These are phyloP conservation scores for Morpho helenor DNA, from an alignment of 2,888 invertebrate genomes.

Conservation along the genomic window DNA sequence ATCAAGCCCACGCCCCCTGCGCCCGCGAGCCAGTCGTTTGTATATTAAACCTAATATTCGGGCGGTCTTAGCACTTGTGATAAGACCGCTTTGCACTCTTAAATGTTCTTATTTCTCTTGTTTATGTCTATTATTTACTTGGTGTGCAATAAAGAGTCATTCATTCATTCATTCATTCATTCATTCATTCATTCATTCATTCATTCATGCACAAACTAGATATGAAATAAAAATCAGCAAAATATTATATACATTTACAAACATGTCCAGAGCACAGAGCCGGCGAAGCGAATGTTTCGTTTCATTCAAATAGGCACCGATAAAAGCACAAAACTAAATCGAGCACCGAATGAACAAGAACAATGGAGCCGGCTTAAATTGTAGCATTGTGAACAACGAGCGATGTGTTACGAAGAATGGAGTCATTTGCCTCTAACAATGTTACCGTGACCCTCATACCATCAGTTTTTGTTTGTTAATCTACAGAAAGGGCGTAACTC, in stretches of 20 bases:
- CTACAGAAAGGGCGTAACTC: slow-evolving; percentile 78
- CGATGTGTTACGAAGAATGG: slow-evolving; percentile 67
- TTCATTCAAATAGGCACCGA: slow-evolving; percentile 54
- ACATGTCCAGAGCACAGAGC: slow-evolving; percentile 20
- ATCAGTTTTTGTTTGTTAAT: slow-evolving; percentile 79
- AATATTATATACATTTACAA: slow-evolving; percentile 12
- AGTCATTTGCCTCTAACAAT: slow-evolving; percentile 75
- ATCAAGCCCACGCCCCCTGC: too few species aligned
- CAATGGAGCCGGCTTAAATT: slow-evolving; percentile 63
- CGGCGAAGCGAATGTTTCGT: slow-evolving; percentile 31
- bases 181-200: too few species aligned
- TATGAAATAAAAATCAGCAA: too few species aligned
- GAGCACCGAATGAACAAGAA: slow-evolving; percentile 63
- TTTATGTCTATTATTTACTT: too few species aligned
- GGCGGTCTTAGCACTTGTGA: too few species aligned
- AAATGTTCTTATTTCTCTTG: too few species aligned
- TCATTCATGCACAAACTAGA: too few species aligned
- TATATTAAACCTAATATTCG: too few species aligned
- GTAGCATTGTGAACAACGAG: slow-evolving; percentile 60
- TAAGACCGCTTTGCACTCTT: too few species aligned
- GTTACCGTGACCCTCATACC: slow-evolving; percentile 74
- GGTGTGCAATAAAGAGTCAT: too few species aligned
- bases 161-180: too few species aligned
- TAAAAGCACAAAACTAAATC: slow-evolving; percentile 71
- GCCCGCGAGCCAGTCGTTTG: too few species aligned